These are phyloP conservation scores for Oxystoma pomonae DNA, from an alignment of 2,888 invertebrate species.

Conservation along the genomic window DNA sequence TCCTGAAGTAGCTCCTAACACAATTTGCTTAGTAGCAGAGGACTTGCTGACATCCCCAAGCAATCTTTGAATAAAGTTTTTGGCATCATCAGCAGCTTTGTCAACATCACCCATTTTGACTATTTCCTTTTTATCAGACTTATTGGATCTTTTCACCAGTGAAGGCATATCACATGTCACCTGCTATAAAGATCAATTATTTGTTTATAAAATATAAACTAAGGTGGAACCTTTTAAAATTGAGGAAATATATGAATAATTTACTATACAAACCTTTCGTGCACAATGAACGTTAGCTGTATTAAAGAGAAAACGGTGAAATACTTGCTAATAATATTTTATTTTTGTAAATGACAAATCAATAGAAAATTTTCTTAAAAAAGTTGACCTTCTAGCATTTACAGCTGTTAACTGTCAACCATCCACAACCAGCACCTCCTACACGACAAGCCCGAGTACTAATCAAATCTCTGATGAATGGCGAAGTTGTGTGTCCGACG, in stretches of 20 bases:
- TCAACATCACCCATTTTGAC: slow-evolving; percentile 58
- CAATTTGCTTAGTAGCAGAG: slow-evolving; percentile 82
- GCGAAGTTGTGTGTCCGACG: too few relatives aligned
- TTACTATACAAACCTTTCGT: background rate
- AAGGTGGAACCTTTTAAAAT: too few relatives aligned
- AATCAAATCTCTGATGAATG: too few relatives aligned
- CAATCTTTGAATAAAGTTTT: slow-evolving; percentile 67
- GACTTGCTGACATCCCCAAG: slow-evolving; percentile 79
- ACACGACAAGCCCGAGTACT: too few relatives aligned
- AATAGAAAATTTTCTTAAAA: background rate
- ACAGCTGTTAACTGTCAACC: too few relatives aligned
- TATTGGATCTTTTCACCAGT: slow-evolving; percentile 11
- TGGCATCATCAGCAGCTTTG: slow-evolving; percentile 62
- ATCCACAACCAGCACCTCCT: too few relatives aligned
- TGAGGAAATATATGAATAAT: too few relatives aligned
- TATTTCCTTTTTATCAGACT: slow-evolving; percentile 46
- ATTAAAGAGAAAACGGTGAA: too few relatives aligned
- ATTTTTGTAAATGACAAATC: background rate
- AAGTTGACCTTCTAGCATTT: too few relatives aligned
- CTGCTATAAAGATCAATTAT: slow-evolving; percentile 7
- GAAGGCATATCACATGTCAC: slow-evolving; percentile 13
- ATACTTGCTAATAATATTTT: background rate
- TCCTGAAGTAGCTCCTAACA: slow-evolving; percentile 83
- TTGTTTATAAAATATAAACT: background rate
- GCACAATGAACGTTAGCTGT: too few relatives aligned